A percentile compares a stretch with the other conserved stretches of the same genome.
Conservation (phyloP, 64 coral and sea anemone species). For the Montipora cactus region DNA sequence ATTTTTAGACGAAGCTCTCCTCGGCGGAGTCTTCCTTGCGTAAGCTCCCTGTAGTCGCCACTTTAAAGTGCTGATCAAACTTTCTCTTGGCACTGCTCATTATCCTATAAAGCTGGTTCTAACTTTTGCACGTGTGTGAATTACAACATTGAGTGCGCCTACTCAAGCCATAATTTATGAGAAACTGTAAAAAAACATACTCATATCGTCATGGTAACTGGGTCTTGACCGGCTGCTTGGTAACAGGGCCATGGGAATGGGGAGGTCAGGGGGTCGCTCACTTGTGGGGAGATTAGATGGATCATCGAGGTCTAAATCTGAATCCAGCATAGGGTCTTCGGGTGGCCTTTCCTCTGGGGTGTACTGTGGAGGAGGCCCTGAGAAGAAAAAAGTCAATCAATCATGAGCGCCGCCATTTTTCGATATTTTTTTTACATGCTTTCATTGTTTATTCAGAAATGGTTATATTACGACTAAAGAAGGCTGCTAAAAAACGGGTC, state of each 20-base stretch:
- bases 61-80: too few species aligned
- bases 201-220: constrained; percentile 50
- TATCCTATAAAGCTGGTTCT: not conserved
- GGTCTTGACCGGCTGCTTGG: constrained; percentile 15
- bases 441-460: too few species aligned
- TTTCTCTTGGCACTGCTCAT: not conserved
- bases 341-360: constrained; percentile 72
- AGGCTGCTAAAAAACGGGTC: too few species aligned
- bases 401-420: not conserved
- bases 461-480: too few species aligned
- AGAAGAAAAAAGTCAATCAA: not conserved
- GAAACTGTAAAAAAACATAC: constrained; percentile 46
- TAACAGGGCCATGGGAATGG: constrained; percentile 84
- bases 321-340: constrained; percentile 52
- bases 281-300: constrained; percentile 21
- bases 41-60: too few species aligned
- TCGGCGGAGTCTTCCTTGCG: too few species aligned
- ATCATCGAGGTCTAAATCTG: constrained; percentile 67
- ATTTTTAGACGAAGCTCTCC: too few species aligned
- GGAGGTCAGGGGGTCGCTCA: constrained; percentile 76
- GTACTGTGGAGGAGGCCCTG: constrained; percentile 93
- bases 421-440: too few species aligned
- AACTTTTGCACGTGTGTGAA: not conserved
- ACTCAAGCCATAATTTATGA: not conserved
- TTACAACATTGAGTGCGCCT: not conserved